A percentile compares a stretch with the other conserved stretches of the same genome.
Evolutionary conservation across 1,140 invertebrate genomes (phyloP).

Genomic region (Metaphire vulgaris): DNA sequence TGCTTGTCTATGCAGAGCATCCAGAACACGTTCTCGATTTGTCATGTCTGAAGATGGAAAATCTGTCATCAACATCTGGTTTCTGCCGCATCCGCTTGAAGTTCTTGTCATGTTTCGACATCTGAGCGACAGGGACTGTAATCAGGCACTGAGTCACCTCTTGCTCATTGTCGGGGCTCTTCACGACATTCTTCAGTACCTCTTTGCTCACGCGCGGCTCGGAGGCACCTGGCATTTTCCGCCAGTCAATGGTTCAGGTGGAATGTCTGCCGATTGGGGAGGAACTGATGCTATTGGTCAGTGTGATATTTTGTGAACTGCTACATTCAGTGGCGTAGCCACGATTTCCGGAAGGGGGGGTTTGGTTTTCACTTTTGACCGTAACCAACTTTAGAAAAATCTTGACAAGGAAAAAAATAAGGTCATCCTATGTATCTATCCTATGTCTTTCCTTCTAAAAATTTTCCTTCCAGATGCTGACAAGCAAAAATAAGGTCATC

Average conservation of each 20-base stretch:
- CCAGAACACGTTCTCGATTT: conserved; percentile 43
- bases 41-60: conserved; percentile 45
- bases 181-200: conserved; percentile 50
- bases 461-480: no score
- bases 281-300: conserved; percentile 48
- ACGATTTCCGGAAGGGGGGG: no score
- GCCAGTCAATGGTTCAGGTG: neutral
- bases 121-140: conserved; percentile 38
- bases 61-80: conserved; percentile 51
- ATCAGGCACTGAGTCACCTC: conserved; percentile 36
- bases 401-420: no score
- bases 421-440: no score
- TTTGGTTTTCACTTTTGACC: no score
- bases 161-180: conserved; percentile 40
- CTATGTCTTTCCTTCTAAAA: no score
- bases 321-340: no score
- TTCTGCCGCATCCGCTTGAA: conserved; percentile 49
- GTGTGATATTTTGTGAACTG: no score
- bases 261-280: conserved; percentile 46
- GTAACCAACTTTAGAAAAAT: no score
- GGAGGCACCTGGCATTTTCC: conserved; percentile 37
- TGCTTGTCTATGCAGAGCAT: no score
- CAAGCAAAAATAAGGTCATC: no score
- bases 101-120: conserved; percentile 47
- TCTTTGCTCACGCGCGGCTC: conserved; percentile 45